Evolutionary conservation across 1,140 invertebrate species (phyloP), one percentile per base, ranked within the genome.

Genomic region (Bombyx mandarina): DNA sequence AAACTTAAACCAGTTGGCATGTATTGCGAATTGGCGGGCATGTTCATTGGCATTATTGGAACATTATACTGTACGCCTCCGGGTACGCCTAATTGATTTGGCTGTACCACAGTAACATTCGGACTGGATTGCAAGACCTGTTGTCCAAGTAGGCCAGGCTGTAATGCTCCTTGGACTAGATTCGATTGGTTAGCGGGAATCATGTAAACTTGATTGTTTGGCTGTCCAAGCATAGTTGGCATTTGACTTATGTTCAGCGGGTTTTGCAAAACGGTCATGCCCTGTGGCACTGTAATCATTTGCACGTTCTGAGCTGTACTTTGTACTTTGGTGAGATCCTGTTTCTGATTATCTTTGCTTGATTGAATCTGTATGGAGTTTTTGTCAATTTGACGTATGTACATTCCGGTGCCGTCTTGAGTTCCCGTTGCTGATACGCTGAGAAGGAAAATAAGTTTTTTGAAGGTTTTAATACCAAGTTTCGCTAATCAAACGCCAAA

Each of bases 131-230:
- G 82, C 1, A 85, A 52, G 7, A 86, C 68, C 65, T 86, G 82
- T 47, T 85, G 83, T 0, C 79, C 73, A 8, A 85, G 55, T 44
- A 86, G 44, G 0, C 80, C 77, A 3, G 73, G 73, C 4, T 77
- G 79, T 10, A 86, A 47, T 0, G 64, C 70, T 8, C 72, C 72
- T 60, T 84, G 81, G 49, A 84, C 72, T 35, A 84, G 60, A 51
- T 76, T 84, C 0, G 73, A 74, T 52, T 81, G 79, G 52, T 86
- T 86, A 1, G 83, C 66, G 4, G 83, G 83, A 61, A 86, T 86
- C 83, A 86, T 86, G 58, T 86, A 86, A 2, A 86, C 83, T 65
- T 86, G 83, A 58, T 79, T 85, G 49, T 86, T 86, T 0, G 71
- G 81, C 52, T 85, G 83, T 0, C 82, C 80, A 8, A 86, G 69